Evolutionary conservation across 2,888 invertebrate genomes (phyloP).

Genomic region (Saturnia pavonia): DNA sequence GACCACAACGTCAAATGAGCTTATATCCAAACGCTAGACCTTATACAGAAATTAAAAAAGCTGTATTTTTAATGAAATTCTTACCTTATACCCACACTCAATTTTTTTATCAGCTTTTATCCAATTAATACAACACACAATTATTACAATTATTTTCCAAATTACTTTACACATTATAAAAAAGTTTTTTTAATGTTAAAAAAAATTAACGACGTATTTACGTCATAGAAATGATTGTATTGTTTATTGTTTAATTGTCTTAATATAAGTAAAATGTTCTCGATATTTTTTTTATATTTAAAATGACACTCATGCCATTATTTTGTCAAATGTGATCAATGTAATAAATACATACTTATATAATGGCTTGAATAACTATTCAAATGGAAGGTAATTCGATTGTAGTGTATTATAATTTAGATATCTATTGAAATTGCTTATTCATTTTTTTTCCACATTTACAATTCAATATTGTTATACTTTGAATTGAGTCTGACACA

Average conservation of each 20-base stretch:
- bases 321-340: too few species aligned
- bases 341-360: not conserved
- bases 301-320: too few species aligned
- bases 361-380: not conserved
- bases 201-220: not conserved
- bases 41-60: too few species aligned
- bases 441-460: not conserved
- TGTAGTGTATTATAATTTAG: not conserved
- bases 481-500: not conserved
- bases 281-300: too few species aligned
- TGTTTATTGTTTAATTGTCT: not conserved
- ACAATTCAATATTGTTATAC: too few species aligned
- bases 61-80: too few species aligned
- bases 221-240: not conserved
- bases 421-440: not conserved
- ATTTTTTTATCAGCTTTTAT: conserved; percentile 39
- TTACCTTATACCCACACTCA: conserved; percentile 71
- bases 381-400: not conserved
- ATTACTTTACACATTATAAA: not conserved
- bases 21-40: too few species aligned
- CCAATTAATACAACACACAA: not conserved
- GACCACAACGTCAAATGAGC: too few species aligned
- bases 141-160: conserved; percentile 4
- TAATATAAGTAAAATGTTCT: too few species aligned
- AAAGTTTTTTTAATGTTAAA: not conserved